phyloP scores from a whole-genome alignment of 1,140 invertebrate genomes.

The Penaeus vannamei region DNA sequence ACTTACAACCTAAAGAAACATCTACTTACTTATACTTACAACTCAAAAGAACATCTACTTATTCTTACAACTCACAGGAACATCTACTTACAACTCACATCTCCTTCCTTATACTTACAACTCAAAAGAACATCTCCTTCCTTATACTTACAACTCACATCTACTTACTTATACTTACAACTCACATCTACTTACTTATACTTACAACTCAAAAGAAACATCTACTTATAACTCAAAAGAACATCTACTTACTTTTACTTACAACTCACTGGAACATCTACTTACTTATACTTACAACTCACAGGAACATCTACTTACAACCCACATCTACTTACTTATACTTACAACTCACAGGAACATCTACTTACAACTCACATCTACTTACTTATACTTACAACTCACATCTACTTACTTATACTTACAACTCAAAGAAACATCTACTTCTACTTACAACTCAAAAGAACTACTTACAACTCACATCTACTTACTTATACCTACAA shows the following conservation, averaged over 20 bases:
- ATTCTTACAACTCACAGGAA: constrained; percentile 69
- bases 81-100: constrained; percentile 81
- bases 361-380: too few relatives aligned
- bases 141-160: not conserved
- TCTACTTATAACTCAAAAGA: too few relatives aligned
- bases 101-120: too few relatives aligned
- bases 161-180: too few relatives aligned
- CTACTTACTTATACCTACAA: too few relatives aligned
- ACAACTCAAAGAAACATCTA: constrained; percentile 68
- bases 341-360: not conserved
- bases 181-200: too few relatives aligned
- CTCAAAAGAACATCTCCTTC: constrained; percentile 73
- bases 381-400: too few relatives aligned
- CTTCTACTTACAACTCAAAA: constrained; percentile 71
- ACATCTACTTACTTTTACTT: too few relatives aligned
- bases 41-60: constrained; percentile 73
- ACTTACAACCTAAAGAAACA: not conserved
- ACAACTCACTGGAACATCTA: constrained; percentile 67
- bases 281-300: constrained; percentile 75
- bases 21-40: constrained; percentile 76
- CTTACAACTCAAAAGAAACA: not conserved
- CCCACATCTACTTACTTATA: too few relatives aligned
- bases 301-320: constrained; percentile 77
- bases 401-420: constrained; percentile 76
- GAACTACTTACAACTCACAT: too few relatives aligned